Conservation (phyloP, 1,140 invertebrate species). For the Sycobia sp. region DNA sequence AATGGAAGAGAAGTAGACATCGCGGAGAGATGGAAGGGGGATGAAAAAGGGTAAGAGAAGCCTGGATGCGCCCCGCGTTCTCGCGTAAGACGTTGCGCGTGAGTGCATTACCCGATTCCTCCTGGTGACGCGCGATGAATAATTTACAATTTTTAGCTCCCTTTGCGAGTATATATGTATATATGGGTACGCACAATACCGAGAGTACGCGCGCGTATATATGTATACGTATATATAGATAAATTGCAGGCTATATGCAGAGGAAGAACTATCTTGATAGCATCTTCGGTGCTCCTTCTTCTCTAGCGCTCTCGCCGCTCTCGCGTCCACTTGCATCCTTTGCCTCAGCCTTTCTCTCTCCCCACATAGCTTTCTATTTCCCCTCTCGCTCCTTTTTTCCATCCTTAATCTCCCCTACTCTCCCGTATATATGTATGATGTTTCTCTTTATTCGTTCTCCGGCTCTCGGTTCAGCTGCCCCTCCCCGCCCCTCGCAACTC, state of each 20-base stretch:
- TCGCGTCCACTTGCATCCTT: background rate
- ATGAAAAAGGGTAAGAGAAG: too few species aligned
- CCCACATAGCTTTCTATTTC: background rate
- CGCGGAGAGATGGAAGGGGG: too few species aligned
- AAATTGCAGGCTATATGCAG: too few species aligned
- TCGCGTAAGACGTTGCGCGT: constrained; percentile 25
- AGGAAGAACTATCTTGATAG: constrained; percentile 43
- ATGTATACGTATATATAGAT: too few species aligned
- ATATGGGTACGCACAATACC: constrained; percentile 28
- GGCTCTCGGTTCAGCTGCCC: too few species aligned
- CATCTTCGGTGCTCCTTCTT: constrained; percentile 31
- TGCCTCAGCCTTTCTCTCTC: background rate
- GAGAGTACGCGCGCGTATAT: background rate
- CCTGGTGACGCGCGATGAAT: constrained; percentile 45
- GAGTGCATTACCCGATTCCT: constrained; percentile 46
- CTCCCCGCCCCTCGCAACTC: too few species aligned
- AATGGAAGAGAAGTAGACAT: too few species aligned
- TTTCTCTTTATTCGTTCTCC: too few species aligned
- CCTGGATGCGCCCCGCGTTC: background rate
- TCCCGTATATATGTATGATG: too few species aligned
- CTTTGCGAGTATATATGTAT: too few species aligned
- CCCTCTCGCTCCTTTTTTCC: background rate
- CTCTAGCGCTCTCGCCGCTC: background rate
- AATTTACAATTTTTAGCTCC: constrained; percentile 44
- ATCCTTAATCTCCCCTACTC: background rate